These are phyloP conservation scores for Nymphalis urticae DNA, from an alignment of 2,888 invertebrate species.

Conservation along the genomic window DNA sequence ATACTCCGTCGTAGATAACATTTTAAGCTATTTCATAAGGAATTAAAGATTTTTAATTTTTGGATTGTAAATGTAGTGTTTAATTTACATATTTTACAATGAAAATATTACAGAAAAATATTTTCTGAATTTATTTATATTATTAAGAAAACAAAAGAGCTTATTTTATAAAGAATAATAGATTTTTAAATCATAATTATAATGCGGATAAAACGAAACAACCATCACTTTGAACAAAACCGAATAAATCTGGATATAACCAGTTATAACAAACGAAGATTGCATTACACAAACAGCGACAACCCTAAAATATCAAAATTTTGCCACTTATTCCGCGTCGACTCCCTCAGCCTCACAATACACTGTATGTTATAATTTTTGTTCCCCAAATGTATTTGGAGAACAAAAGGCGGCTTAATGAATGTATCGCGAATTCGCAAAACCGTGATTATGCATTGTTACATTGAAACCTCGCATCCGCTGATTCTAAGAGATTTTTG, in stretches of 20 bases:
- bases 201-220: no score
- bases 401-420: slow-evolving; percentile 78
- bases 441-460: slow-evolving; percentile 80
- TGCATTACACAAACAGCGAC: slow-evolving; percentile 30
- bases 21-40: no score
- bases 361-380: slow-evolving; percentile 80
- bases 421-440: slow-evolving; percentile 76
- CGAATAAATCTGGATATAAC: not conserved
- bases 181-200: no score
- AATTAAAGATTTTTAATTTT: no score
- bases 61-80: no score
- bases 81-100: no score
- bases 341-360: slow-evolving; percentile 61
- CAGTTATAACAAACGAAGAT: not conserved
- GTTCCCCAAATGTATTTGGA: slow-evolving; percentile 72
- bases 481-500: slow-evolving; percentile 34
- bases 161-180: no score
- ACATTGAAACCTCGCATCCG: slow-evolving; percentile 45
- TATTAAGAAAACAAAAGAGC: no score
- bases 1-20: no score
- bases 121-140: no score
- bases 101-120: no score
- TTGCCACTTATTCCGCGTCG: slow-evolving; percentile 70
- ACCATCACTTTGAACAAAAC: no score
- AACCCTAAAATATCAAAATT: slow-evolving; percentile 57